Percentiles rank a stretch among this genome's conserved stretches.
Conservation (phyloP, 2,888 invertebrate genomes). For the Xanthorhoe spadicearia region DNA sequence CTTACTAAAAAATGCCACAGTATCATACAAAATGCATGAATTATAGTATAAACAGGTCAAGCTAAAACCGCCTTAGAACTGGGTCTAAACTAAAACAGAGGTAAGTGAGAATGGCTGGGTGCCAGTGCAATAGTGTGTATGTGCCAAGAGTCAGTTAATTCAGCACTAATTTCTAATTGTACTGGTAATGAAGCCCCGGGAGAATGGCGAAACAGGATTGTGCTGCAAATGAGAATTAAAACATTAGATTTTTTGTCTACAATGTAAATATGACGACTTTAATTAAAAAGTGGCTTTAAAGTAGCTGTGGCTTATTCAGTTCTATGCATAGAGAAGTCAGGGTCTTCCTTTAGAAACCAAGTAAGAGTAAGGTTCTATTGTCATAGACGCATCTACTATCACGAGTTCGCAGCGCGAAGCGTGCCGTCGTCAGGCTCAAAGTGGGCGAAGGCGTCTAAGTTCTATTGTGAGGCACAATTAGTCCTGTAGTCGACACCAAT, state of each 20-base stretch:
- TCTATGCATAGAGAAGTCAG: neutral
- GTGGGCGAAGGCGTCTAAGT: constrained; percentile 31
- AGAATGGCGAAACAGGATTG: constrained; percentile 35
- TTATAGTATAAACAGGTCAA: constrained; percentile 3
- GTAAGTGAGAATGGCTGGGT: constrained; percentile 66
- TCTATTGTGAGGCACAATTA: constrained; percentile 72
- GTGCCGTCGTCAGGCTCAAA: constrained; percentile 18
- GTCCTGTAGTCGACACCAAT: constrained; percentile 75
- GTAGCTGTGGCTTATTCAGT: neutral
- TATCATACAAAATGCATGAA: neutral
- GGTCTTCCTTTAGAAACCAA: constrained; percentile 7
- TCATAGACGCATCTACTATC: constrained; percentile 23
- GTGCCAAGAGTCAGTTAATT: constrained; percentile 74
- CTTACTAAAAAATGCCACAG: neutral
- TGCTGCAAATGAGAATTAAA: constrained; percentile 22
- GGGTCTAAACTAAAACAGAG: constrained; percentile 63
- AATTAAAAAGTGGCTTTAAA: neutral
- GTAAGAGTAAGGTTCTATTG: constrained; percentile 23
- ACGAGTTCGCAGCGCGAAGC: constrained; percentile 13
- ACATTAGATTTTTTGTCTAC: constrained; percentile 8
- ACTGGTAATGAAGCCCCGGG: constrained; percentile 52
- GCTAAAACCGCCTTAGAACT: constrained; percentile 49
- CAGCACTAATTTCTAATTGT: constrained; percentile 69
- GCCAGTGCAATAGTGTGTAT: constrained; percentile 65
- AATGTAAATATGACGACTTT: neutral